Base-by-base conservation (phyloP, 2,113 vertebrate species). In the Forbesichthys papilliferus region DNA sequence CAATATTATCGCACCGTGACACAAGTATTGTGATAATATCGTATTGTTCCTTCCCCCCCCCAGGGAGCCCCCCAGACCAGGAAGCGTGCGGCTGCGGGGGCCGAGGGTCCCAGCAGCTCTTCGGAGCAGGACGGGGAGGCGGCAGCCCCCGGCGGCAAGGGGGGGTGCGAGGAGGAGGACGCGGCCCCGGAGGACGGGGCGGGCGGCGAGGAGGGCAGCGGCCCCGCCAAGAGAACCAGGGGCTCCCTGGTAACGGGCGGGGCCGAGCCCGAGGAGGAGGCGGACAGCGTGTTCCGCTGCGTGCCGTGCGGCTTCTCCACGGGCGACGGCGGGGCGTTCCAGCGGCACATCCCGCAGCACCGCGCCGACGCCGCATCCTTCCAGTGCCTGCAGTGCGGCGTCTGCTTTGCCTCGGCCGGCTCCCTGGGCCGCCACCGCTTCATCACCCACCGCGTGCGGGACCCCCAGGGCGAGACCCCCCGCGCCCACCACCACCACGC, bases 311-410 rank as follows among this genome's bases (percentile, higher is more conserved):
- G 94, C 3, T 95, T 93, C 81, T 61, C 75, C 48, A 94, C 89
- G 0, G 88, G 84, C 70, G 91, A 91, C 68, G 84, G 88, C 1
- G 81, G 87, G 0, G 94, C 92, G 68, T 95, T 93, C 56, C 93
- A 87, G 81, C 91, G 84, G 1, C 94, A 80, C 90, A 93, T 92
- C 42, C 95, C 95, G 3, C 94, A 93, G 83, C 90, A 96, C 81
- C 87, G 94, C 57, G 92, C 91, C 10, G 95, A 95, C 27, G 93
- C 90, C 2, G 94, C 93, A 33, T 89, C 95, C 54, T 94, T 95
- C 85, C 96, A 98, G 91, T 98, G 96, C 87, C 90, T 92, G 3
- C 95, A 96, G 85, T 97, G 96, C 4, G 96, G 96, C 16, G 90
- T 96, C 33, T 96, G 95, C 91, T 98, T 98, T 68, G 93, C 96